These are phyloP conservation scores for Cerceris rybyensis DNA, from an alignment of 2,888 invertebrate species.

Conservation along the genomic window DNA sequence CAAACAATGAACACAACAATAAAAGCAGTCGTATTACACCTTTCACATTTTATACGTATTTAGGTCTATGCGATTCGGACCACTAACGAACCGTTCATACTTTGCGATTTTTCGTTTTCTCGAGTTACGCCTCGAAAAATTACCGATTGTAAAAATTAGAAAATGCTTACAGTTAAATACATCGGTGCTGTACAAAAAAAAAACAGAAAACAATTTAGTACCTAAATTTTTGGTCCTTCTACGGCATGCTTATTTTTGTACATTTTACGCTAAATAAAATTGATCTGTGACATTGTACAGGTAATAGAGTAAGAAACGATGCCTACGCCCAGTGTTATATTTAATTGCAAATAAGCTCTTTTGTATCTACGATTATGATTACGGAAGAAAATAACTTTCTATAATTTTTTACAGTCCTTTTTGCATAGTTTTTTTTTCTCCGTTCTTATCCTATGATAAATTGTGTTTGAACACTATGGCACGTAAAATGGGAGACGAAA, in stretches of 20 bases:
- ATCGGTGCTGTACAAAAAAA: constrained; percentile 14
- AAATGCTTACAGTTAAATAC: neutral
- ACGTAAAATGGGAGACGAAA: constrained; percentile 28
- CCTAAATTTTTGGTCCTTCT: constrained; percentile 47
- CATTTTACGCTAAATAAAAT: neutral
- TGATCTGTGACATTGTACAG: constrained; percentile 9
- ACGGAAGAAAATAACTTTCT: constrained; percentile 34
- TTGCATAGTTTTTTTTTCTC: constrained; percentile 4
- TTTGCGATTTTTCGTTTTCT: neutral
- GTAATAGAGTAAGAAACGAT: constrained; percentile 3
- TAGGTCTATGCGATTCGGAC: constrained; percentile 9
- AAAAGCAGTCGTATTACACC: constrained; percentile 30
- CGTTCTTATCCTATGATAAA: constrained; percentile 29
- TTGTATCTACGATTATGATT: constrained; percentile 5
- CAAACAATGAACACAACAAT: constrained; percentile 42
- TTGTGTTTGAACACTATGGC: constrained; percentile 59
- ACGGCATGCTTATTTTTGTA: constrained; percentile 20
- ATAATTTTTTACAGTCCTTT: constrained; percentile 23
- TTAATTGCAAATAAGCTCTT: constrained; percentile 27
- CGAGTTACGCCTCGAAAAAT: neutral
- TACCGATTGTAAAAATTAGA: constrained; percentile 6
- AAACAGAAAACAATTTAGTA: constrained; percentile 24
- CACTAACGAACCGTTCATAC: neutral
- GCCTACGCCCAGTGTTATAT: constrained; percentile 8
- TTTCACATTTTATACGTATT: constrained; percentile 23